A percentile compares a stretch with the other conserved stretches of the same genome.
Conservation (phyloP, 2,888 invertebrate genomes). For the Cordilura impudica region DNA sequence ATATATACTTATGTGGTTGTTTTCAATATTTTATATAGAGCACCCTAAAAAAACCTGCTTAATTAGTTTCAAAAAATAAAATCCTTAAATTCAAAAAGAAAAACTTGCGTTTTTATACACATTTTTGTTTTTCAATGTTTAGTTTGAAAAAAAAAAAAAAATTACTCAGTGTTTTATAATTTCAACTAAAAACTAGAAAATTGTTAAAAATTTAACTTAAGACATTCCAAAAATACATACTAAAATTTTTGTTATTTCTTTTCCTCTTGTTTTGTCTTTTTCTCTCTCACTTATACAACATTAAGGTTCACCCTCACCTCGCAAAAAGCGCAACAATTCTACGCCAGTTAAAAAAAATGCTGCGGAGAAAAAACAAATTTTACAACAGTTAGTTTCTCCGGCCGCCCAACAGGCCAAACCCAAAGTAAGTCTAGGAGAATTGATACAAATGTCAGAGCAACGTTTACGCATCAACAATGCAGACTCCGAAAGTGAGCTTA, state of each 20-base stretch:
- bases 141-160: background rate
- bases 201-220: background rate
- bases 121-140: slow-evolving; percentile 16
- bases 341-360: slow-evolving; percentile 87
- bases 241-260: background rate
- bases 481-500: slow-evolving; percentile 79
- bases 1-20: background rate
- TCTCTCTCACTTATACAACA: background rate
- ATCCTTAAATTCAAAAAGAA: slow-evolving; percentile 34
- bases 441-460: slow-evolving; percentile 85
- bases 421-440: slow-evolving; percentile 83
- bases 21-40: slow-evolving; percentile 13
- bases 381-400: slow-evolving; percentile 87
- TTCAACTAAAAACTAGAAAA: slow-evolving; percentile 22
- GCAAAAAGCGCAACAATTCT: slow-evolving; percentile 88
- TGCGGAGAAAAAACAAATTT: slow-evolving; percentile 87
- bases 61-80: slow-evolving; percentile 9
- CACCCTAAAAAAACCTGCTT: slow-evolving; percentile 30
- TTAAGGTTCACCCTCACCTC: slow-evolving; percentile 87
- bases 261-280: slow-evolving; percentile 3
- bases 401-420: slow-evolving; percentile 80
- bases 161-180: slow-evolving; percentile 38
- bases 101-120: slow-evolving; percentile 29
- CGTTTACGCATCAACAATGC: slow-evolving; percentile 79
- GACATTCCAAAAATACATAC: background rate